Evolutionary conservation across 2,113 vertebrate genomes (phyloP).

Genomic region (Emydura subglobosa): DNA sequence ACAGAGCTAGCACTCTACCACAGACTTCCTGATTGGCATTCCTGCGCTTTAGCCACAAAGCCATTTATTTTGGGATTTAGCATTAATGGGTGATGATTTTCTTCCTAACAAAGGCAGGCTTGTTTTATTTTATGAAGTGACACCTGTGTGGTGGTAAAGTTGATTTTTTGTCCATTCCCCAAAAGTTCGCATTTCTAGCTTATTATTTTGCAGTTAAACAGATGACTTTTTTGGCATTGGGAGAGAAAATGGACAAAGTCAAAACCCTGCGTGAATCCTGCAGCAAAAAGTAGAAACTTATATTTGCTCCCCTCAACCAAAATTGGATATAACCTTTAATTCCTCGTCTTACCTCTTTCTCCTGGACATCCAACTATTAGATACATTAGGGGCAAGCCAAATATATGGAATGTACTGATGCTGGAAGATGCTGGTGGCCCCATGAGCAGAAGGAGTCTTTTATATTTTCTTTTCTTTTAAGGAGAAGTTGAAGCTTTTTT

Average conservation of each 20-base stretch:
- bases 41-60: neutral
- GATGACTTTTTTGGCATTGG: neutral
- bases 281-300: neutral
- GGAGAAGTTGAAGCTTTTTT: constrained; percentile 8
- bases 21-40: neutral
- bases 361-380: neutral
- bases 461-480: constrained; percentile 36
- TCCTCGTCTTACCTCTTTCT: neutral
- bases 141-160: neutral
- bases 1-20: neutral
- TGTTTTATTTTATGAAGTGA: neutral
- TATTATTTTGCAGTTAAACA: constrained; percentile 22
- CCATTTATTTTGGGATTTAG: neutral
- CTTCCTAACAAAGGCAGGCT: neutral
- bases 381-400: neutral
- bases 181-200: neutral
- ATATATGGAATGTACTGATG: neutral
- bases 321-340: neutral
- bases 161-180: neutral
- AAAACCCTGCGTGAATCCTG: neutral
- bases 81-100: neutral
- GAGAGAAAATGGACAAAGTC: neutral
- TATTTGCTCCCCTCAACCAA: neutral
- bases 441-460: neutral
- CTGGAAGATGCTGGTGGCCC: neutral